phyloP scores from a whole-genome alignment of 92 coral and sea anemone species.

The Phymanthus crucifer region DNA sequence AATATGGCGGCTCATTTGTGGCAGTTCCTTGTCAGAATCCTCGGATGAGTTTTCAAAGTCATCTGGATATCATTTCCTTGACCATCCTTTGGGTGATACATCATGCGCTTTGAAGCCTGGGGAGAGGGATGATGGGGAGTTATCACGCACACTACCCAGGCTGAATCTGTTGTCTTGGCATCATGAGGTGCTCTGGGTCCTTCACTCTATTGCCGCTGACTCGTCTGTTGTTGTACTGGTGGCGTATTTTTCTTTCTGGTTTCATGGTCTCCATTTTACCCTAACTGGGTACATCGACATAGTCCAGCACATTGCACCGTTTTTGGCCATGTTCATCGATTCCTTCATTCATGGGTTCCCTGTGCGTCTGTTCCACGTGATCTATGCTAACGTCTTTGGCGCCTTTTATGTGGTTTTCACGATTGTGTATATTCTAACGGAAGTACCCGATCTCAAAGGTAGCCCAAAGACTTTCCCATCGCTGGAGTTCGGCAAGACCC shows the following conservation, averaged over 20 bases:
- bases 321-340: conserved; percentile 61
- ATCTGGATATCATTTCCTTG: conserved; percentile 10
- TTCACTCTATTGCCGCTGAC: conserved; percentile 71
- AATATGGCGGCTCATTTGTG: conserved; percentile 34
- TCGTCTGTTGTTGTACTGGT: conserved; percentile 55
- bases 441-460: conserved; percentile 52
- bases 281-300: conserved; percentile 52
- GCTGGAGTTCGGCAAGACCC: conserved; percentile 62
- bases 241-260: conserved; percentile 76
- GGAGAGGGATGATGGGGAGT: conserved; percentile 40
- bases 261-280: conserved; percentile 31
- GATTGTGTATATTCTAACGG: conserved; percentile 58
- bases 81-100: conserved; percentile 22
- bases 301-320: conserved; percentile 65
- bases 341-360: conserved; percentile 62
- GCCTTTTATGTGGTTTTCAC: conserved; percentile 66
- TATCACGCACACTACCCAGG: not conserved
- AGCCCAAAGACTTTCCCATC: conserved; percentile 71
- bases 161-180: conserved; percentile 62
- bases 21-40: not conserved
- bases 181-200: conserved; percentile 72
- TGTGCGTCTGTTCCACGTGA: conserved; percentile 68
- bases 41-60: not conserved
- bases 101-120: conserved; percentile 66
- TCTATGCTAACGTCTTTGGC: conserved; percentile 80